Base-by-base conservation (phyloP, 2,113 vertebrate species). In the Megaleporinus macrocephalus region DNA sequence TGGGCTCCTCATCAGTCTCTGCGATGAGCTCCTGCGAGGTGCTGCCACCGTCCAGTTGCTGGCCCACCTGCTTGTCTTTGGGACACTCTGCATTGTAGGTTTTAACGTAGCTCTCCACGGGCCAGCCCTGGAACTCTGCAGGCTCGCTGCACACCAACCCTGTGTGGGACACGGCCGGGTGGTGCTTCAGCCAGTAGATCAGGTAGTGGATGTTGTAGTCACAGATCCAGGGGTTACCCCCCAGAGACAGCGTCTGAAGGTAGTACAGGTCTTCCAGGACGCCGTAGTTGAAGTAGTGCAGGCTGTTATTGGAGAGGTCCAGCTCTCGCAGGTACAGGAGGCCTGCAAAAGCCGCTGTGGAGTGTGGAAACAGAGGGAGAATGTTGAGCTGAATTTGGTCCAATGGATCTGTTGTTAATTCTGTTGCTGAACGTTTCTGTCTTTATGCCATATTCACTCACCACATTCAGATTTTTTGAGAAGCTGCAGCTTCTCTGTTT, bases 171-270 rank as follows among this genome's bases (percentile, higher is more conserved):
- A 99, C 96, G 0, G 93, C 95, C 5, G 96, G 96, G 86, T 99
- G 98, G 77, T 97, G 97, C 86, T 96, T 97, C 80, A 99, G 89
- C 98, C 98, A 99, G 90, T 99, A 99, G 91, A 96, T 95, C 90
- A 99, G 93, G 89, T 99, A 99, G 91, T 99, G 98, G 87, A 99
- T 98, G 90, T 96, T 96, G 91, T 99, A 99, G 90, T 99, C 98
- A 72, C 98, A 99, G 89, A 94, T 91, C 98, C 98, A 99, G 36
- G 95, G 97, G 85, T 99, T 99, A 22, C 95, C 94, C 83, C 89
- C 94, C 69, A 99, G 93, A 80, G 89, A 93, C 13, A 99, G 90
- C 80, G 92, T 94, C 90, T 95, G 95, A 86, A 99, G 92, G 91
- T 97, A 98, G 90, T 99, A 99, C 73, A 99, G 93, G 87, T 99